Evolutionary conservation across 2,888 invertebrate genomes (phyloP).

Genomic region (Pediacus dermestoides): DNA sequence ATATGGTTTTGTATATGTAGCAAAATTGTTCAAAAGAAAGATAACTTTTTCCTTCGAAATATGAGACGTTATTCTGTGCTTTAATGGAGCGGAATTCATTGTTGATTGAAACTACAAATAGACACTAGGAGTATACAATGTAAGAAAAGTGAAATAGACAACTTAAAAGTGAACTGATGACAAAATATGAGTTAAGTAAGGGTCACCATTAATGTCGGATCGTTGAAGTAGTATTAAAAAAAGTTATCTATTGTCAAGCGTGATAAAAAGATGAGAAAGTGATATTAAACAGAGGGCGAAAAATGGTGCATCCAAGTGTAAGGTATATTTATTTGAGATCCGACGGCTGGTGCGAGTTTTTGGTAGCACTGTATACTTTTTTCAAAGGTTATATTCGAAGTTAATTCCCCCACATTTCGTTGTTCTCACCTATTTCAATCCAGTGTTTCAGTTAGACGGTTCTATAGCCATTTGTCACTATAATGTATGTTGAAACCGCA

Average conservation of each 20-base stretch:
- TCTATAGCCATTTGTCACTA: constrained; percentile 35
- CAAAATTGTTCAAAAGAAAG: too few relatives aligned
- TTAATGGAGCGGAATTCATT: too few relatives aligned
- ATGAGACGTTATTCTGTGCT: too few relatives aligned
- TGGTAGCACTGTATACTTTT: constrained; percentile 25
- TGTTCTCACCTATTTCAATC: constrained; percentile 40
- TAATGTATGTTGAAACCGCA: constrained; percentile 34
- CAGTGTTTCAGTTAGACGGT: constrained; percentile 33
- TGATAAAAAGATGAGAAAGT: constrained; percentile 33
- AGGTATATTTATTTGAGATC: constrained; percentile 35
- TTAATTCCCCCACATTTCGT: constrained; percentile 35
- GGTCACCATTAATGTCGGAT: constrained; percentile 4
- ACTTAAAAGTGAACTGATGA: constrained; percentile 1
- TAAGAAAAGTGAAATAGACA: too few relatives aligned
- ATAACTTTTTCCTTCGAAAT: too few relatives aligned
- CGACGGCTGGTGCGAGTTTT: constrained; percentile 29
- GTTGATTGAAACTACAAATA: too few relatives aligned
- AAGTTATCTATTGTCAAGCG: constrained; percentile 29
- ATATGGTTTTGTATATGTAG: too few relatives aligned
- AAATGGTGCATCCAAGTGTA: constrained; percentile 32
- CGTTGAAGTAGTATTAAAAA: constrained; percentile 16
- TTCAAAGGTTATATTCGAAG: constrained; percentile 28
- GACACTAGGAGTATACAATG: too few relatives aligned
- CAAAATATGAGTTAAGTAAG: constrained; percentile 3
- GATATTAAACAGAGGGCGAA: constrained; percentile 31